phyloP scores from a whole-genome alignment of 2,888 invertebrate species.

The Congeria kusceri region DNA sequence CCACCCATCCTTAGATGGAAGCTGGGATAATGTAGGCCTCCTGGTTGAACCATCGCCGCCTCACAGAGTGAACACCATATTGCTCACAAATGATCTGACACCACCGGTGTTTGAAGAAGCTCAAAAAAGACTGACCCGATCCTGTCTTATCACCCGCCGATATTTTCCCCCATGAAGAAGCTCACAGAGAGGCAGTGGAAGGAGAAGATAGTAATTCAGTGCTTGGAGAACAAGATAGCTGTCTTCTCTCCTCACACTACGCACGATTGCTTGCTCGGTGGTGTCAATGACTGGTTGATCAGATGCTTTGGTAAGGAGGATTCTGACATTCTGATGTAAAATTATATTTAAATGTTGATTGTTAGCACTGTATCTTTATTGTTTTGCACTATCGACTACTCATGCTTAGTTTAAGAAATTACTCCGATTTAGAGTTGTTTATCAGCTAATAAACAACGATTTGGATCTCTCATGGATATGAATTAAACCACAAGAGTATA shows the following conservation, averaged over 20 bases:
- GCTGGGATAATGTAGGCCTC: conserved; percentile 98
- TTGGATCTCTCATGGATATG: no score
- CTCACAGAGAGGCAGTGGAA: conserved; percentile 89
- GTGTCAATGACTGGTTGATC: conserved; percentile 97
- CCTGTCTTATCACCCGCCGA: conserved; percentile 97
- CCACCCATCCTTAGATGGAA: conserved; percentile 88
- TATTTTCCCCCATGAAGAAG: conserved; percentile 93
- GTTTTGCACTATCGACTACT: no score
- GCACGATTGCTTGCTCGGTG: conserved; percentile 93
- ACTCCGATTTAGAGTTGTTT: no score
- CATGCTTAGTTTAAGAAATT: no score
- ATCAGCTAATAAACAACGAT: no score
- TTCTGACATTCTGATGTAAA: no score
- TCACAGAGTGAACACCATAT: conserved; percentile 86
- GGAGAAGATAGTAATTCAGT: conserved; percentile 92
- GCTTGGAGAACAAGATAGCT: conserved; percentile 93
- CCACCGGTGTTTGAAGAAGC: conserved; percentile 92
- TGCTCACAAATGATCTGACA: conserved; percentile 97
- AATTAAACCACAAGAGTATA: no score
- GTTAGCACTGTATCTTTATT: no score
- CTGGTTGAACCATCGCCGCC: conserved; percentile 91
- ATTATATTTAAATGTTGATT: no score
- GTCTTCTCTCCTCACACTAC: conserved; percentile 97
- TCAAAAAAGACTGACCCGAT: conserved; percentile 91
- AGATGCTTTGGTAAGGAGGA: conserved; percentile 87